Conservation (phyloP, 2,888 invertebrate genomes). For the Anagyrus pseudococci region DNA sequence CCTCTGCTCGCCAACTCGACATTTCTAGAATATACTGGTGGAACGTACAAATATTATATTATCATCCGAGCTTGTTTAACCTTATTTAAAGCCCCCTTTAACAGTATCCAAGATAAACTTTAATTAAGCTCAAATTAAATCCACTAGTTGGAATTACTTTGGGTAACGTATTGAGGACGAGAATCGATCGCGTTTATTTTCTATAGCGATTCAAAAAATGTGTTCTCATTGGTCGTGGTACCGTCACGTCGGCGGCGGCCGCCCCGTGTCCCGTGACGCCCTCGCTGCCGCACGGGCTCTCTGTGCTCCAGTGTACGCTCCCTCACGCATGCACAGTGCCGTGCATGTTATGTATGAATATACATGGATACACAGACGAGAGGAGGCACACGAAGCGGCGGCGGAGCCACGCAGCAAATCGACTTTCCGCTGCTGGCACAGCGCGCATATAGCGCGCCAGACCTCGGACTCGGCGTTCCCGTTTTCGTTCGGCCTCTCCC, state of each 20-base stretch:
- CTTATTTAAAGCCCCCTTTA: no score
- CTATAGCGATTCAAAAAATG: constrained; percentile 8
- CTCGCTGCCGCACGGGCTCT: constrained; percentile 13
- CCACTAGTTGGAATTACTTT: no score
- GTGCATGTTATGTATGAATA: not conserved
- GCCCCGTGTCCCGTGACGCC: no score
- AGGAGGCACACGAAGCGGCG: not conserved
- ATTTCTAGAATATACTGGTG: no score
- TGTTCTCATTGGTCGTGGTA: constrained; percentile 21
- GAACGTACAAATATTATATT: no score
- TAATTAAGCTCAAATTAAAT: no score
- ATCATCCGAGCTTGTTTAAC: no score
- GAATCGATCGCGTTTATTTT: no score
- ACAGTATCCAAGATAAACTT: no score
- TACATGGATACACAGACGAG: no score
- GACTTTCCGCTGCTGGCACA: constrained; percentile 36
- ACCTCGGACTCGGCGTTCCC: constrained; percentile 42
- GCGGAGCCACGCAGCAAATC: constrained; percentile 34
- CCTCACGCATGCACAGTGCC: not conserved
- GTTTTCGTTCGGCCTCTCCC: constrained; percentile 46
- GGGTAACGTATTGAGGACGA: not conserved
- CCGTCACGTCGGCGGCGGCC: constrained; percentile 26
- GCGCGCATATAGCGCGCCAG: constrained; percentile 39
- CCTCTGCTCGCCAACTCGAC: no score
- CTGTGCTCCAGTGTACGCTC: not conserved